A percentile compares a stretch with the other conserved stretches of the same genome.
Evolutionary conservation across 2,888 invertebrate species (phyloP).

Genomic region (Tuberolachnus salignus): DNA sequence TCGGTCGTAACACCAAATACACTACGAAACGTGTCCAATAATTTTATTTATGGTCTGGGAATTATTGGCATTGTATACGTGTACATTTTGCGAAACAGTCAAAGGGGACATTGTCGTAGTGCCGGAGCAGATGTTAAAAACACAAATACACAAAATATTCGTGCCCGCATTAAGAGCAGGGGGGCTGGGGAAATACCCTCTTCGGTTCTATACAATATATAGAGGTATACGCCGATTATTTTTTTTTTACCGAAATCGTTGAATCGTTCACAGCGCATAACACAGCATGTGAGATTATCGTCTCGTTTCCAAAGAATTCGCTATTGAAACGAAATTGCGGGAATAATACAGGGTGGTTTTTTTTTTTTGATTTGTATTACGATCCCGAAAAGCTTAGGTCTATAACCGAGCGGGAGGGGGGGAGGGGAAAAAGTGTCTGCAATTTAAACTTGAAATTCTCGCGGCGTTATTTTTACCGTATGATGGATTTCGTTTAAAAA

Average conservation of each 20-base stretch:
- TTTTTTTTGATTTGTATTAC: no score
- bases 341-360: background rate
- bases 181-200: background rate
- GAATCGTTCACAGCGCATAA: background rate
- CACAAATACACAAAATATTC: conserved; percentile 28
- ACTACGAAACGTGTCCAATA: conserved; percentile 1
- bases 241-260: conserved; percentile 1
- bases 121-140: conserved; percentile 26
- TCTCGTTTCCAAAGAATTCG: background rate
- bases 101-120: background rate
- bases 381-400: no score
- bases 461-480: no score
- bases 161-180: background rate
- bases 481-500: no score
- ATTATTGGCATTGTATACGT: background rate
- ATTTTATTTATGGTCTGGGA: conserved; percentile 44
- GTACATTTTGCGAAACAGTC: background rate
- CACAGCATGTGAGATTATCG: background rate
- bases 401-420: no score
- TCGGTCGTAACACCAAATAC: no score
- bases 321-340: background rate
- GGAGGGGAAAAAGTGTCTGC: no score
- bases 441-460: no score
- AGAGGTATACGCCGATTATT: no score
- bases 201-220: background rate